Percentiles rank a stretch among this genome's conserved stretches.
phyloP scores from a whole-genome alignment of 1,140 invertebrate genomes.

The Maconellicoccus hirsutus region DNA sequence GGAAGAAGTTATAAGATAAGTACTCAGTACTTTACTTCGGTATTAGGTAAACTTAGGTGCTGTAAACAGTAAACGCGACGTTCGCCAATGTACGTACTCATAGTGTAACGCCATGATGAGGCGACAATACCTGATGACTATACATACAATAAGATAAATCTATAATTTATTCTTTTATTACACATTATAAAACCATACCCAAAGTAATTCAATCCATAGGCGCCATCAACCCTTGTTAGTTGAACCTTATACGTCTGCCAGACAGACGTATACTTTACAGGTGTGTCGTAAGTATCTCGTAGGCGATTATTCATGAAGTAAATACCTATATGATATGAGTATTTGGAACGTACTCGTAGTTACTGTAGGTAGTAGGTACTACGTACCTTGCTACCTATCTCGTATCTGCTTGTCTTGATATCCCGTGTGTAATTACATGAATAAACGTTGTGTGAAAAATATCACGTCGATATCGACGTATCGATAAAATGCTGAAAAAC shows the following conservation, averaged over 20 bases:
- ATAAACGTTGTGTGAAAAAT: too few relatives aligned
- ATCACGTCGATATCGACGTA: too few relatives aligned
- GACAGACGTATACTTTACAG: neutral
- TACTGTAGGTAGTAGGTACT: too few relatives aligned
- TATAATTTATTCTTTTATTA: slow-evolving; percentile 5
- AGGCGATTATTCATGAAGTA: neutral
- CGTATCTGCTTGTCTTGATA: too few relatives aligned
- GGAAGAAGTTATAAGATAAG: too few relatives aligned
- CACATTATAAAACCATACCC: neutral
- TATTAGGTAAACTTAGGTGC: too few relatives aligned
- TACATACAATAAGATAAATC: neutral
- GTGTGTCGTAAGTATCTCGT: neutral
- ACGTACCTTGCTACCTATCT: too few relatives aligned
- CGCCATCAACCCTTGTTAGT: neutral
- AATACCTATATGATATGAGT: too few relatives aligned
- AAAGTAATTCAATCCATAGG: neutral
- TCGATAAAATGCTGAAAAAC: too few relatives aligned
- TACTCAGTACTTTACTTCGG: too few relatives aligned
- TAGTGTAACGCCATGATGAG: neutral
- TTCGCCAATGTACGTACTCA: neutral
- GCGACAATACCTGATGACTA: neutral
- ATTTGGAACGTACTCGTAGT: too few relatives aligned
- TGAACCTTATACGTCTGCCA: neutral
- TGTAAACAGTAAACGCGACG: neutral
- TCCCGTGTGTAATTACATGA: too few relatives aligned